Base-by-base conservation (phyloP, 2,113 vertebrate genomes). In the Camelus dromedarius region DNA sequence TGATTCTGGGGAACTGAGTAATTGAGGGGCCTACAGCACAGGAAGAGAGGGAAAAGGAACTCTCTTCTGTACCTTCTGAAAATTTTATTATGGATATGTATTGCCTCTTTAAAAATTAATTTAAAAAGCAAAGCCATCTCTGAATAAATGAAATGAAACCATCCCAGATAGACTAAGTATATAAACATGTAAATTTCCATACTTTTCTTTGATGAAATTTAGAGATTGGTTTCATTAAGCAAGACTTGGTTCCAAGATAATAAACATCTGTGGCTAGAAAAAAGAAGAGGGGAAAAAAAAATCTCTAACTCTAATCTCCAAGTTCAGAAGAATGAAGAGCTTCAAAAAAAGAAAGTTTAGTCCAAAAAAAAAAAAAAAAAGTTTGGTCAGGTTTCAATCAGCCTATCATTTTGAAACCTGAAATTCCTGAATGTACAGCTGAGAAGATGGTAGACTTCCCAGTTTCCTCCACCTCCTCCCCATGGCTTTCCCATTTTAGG, bases 101-200 rank as follows among this genome's bases (percentile, higher is more conserved):
- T 0, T 73, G 48, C 66, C 58, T 93, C 84, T 93, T 97, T 94
- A 96, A 96, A 97, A 91, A 95, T 88, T 93, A 81, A 96, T 95
- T 95, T 90, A 92, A 81, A 84, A 90, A 95, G 76, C 66, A 89
- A 95, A 52, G 38, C 26, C 58, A 79, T 73, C 84, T 81, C 94
- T 82, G 93, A 67, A 48, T 93, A 93, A 94, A 92, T 72, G 58
- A 10, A 95, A 93, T 86, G 89, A 95, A 95, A 89, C 69, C 72
- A 70, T 73, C 79, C 67, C 30, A 93, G 67, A 83, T 82, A 91
- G 19, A 46, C 15, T 32, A 77, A 89, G 67, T 89, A 79, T 32
- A 89, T 54, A 62, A 89, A 32, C 60, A 92, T 79, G 82, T 67
- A 93, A 80, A 87, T 75, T 72, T 88, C 87, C 67, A 93, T 38